phyloP scores from a whole-genome alignment of 2,888 invertebrate species.

The Hipparchia sbordonii region DNA sequence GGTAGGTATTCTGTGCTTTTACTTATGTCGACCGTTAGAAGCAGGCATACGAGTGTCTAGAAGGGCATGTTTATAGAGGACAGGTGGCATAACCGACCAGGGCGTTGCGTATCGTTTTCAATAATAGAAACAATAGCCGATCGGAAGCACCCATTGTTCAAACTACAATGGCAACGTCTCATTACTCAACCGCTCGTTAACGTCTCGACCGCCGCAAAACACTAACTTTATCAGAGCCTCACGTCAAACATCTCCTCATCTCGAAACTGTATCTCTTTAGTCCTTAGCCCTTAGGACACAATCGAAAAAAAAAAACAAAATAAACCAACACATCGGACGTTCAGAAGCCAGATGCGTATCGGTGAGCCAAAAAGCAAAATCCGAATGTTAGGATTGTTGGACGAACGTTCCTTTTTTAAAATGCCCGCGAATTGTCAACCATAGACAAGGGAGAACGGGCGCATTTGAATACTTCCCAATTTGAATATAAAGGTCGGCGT shows the following conservation, averaged over 20 bases:
- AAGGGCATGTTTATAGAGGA: conserved; percentile 38
- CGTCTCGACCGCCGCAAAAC: conserved; percentile 71
- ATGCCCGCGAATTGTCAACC: conserved; percentile 79
- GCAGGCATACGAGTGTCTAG: conserved; percentile 23
- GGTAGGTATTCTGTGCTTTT: background rate
- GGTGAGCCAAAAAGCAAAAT: conserved; percentile 68
- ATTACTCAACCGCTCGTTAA: conserved; percentile 81
- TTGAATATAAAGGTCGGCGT: conserved; percentile 82
- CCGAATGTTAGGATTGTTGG: conserved; percentile 73
- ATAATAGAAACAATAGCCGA: conserved; percentile 77
- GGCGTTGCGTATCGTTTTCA: conserved; percentile 57
- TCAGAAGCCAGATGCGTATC: conserved; percentile 78
- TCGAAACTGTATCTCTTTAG: conserved; percentile 68
- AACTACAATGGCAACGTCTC: conserved; percentile 74
- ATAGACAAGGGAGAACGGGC: conserved; percentile 76
- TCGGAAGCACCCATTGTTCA: conserved; percentile 73
- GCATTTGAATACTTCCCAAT: conserved; percentile 76
- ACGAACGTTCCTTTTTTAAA: conserved; percentile 73
- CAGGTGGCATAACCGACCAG: conserved; percentile 42
- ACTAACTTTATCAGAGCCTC: conserved; percentile 78
- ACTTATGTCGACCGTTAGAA: conserved; percentile 16
- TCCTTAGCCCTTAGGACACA: conserved; percentile 53
- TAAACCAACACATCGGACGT: conserved; percentile 55
- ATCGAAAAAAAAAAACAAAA: conserved; percentile 72
- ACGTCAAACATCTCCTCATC: conserved; percentile 79